phyloP scores from a whole-genome alignment of 1,140 invertebrate genomes.

The Drosophila takahashii region DNA sequence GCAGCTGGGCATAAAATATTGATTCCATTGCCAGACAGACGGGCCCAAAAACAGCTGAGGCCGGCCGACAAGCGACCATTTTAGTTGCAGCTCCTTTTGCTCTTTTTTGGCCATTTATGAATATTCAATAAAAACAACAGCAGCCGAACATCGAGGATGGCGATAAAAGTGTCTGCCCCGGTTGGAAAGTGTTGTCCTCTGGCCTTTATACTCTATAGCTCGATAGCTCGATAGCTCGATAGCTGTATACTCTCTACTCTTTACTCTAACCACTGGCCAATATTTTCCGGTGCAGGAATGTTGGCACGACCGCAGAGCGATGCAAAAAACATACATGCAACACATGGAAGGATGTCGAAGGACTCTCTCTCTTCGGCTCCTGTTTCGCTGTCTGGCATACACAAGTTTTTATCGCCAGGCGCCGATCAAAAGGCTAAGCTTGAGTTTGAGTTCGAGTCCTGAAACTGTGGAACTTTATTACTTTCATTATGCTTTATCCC shows the following conservation, averaged over 20 bases:
- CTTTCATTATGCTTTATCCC: constrained; percentile 79
- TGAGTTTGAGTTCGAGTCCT: constrained; percentile 10
- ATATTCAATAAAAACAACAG: constrained; percentile 83
- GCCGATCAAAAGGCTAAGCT: constrained; percentile 37
- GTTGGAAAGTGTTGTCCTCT: constrained; percentile 35
- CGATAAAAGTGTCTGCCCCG: constrained; percentile 73
- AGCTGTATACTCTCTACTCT: too few species aligned
- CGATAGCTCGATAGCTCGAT: too few species aligned
- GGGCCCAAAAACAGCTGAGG: constrained; percentile 37
- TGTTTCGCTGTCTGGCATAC: constrained; percentile 30
- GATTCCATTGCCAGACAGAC: constrained; percentile 60
- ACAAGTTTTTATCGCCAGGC: constrained; percentile 71
- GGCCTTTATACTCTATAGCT: not conserved
- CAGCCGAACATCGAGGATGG: constrained; percentile 39
- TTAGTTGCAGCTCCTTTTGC: constrained; percentile 10
- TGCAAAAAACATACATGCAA: constrained; percentile 49
- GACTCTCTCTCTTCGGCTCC: constrained; percentile 7
- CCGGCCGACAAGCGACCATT: constrained; percentile 30
- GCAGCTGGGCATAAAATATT: constrained; percentile 71
- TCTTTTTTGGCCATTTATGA: constrained; percentile 76
- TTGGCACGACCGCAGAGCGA: constrained; percentile 59
- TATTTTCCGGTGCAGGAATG: constrained; percentile 41
- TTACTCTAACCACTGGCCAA: constrained; percentile 20
- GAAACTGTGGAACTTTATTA: constrained; percentile 70
- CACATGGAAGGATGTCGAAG: constrained; percentile 35